A percentile compares a stretch with the other conserved stretches of the same genome.
phyloP scores from a whole-genome alignment of 1,140 invertebrate genomes.

The Saccostrea glomerata region DNA sequence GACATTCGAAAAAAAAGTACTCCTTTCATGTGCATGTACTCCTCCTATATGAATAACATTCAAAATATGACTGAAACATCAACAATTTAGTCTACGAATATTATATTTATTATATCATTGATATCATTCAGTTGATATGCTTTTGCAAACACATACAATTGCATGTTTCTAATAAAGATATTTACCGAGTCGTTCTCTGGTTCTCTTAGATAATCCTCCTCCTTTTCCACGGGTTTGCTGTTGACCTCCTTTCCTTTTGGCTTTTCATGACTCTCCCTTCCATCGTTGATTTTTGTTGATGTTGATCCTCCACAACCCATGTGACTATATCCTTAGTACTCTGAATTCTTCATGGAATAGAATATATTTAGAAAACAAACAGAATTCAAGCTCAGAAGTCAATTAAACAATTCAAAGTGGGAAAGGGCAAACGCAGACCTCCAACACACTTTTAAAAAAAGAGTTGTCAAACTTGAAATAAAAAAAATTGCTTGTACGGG shows the following conservation, averaged over 20 bases:
- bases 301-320: constrained; percentile 21
- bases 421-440: no score
- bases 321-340: neutral
- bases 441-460: neutral
- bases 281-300: neutral
- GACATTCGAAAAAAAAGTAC: no score
- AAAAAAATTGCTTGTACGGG: neutral
- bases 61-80: no score
- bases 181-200: constrained; percentile 19
- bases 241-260: neutral
- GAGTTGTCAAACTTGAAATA: neutral
- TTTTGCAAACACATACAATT: no score
- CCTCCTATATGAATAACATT: no score
- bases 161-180: neutral
- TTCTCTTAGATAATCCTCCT: neutral
- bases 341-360: neutral
- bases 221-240: neutral
- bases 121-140: no score
- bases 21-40: no score
- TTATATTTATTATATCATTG: no score
- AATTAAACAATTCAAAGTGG: no score
- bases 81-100: no score
- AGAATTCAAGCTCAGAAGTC: no score
- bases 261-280: neutral
- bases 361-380: no score